Evolutionary conservation across 1,140 invertebrate genomes (phyloP).

Genomic region (Gonioctena quinquepunctata): DNA sequence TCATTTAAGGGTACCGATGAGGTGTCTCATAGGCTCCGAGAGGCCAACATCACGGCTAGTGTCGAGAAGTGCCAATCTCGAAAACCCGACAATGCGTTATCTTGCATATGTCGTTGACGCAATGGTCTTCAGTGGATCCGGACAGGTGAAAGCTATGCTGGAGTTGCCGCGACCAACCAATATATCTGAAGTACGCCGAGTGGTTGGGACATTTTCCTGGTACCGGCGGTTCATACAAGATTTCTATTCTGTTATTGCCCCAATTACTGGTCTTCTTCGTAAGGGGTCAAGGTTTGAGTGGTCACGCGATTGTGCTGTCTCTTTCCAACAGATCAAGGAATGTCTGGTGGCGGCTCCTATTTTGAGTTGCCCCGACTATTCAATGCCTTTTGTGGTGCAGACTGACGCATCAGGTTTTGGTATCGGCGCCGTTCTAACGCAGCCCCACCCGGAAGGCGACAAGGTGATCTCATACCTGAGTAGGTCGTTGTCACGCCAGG

Average conservation of each 20-base stretch:
- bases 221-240: not conserved
- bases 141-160: constrained; percentile 37
- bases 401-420: constrained; percentile 33
- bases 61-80: constrained; percentile 20
- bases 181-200: not conserved
- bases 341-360: constrained; percentile 14
- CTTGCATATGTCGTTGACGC: not conserved
- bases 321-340: constrained; percentile 18
- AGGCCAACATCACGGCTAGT: not conserved
- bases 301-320: not conserved
- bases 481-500: constrained; percentile 43
- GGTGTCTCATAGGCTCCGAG: not conserved
- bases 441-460: constrained; percentile 47
- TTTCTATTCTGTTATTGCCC: not conserved
- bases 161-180: not conserved
- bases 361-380: constrained; percentile 25
- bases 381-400: constrained; percentile 32
- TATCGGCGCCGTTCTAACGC: constrained; percentile 41
- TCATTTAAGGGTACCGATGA: constrained; percentile 7
- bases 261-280: not conserved
- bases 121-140: constrained; percentile 7
- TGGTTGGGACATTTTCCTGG: not conserved
- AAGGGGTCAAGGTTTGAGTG: not conserved
- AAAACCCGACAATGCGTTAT: not conserved
- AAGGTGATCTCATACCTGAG: constrained; percentile 56